Percentiles rank a stretch among this genome's conserved stretches.
phyloP scores from a whole-genome alignment of 1,140 invertebrate genomes.

The Drosophila kanapiae region DNA sequence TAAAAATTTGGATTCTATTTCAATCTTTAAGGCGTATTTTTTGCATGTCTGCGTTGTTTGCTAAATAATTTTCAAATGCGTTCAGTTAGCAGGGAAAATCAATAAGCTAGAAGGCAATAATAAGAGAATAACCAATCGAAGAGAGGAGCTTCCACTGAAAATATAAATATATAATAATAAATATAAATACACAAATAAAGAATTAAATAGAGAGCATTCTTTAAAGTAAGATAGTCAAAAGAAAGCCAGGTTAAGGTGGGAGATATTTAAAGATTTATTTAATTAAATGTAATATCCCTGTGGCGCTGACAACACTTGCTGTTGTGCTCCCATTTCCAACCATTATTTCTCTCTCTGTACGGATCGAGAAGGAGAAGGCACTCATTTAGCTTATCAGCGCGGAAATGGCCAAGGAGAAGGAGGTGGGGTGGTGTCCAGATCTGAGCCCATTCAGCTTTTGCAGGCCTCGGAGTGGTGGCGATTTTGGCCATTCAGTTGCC shows the following conservation, averaged over 20 bases:
- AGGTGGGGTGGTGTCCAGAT: constrained; percentile 8
- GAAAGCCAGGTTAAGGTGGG: too few species aligned
- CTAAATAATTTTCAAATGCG: not conserved
- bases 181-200: not conserved
- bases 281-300: not conserved
- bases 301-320: too few species aligned
- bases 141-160: constrained; percentile 1
- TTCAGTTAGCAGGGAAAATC: not conserved
- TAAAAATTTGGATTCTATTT: not conserved
- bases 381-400: constrained; percentile 6
- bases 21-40: not conserved
- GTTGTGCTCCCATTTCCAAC: not conserved
- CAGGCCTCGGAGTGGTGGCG: constrained; percentile 9
- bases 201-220: not conserved
- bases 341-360: not conserved
- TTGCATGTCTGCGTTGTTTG: not conserved
- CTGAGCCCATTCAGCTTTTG: constrained; percentile 28
- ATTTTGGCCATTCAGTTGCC: constrained; percentile 54
- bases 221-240: not conserved
- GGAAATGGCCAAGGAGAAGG: not conserved
- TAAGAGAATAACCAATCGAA: too few species aligned
- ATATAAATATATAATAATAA: too few species aligned
- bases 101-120: not conserved
- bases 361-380: not conserved
- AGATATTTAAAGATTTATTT: not conserved